Conservation (phyloP, 1,140 invertebrate genomes). For the Drosophila prosaltans region DNA sequence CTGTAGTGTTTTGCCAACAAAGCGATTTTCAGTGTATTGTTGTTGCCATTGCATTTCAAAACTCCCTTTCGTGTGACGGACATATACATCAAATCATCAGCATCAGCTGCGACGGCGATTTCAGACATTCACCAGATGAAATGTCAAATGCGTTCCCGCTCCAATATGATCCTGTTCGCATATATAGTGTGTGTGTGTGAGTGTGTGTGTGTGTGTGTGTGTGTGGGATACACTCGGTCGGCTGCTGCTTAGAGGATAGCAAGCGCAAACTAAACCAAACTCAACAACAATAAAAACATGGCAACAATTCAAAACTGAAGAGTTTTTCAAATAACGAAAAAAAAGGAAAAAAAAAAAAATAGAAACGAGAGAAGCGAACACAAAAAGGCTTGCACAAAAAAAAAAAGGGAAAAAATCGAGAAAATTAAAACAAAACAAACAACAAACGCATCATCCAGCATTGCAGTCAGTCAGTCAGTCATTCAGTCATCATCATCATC, state of each 20-base stretch:
- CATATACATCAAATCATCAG: slow-evolving; percentile 72
- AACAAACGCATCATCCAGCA: slow-evolving; percentile 64
- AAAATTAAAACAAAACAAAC: slow-evolving; percentile 83
- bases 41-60: slow-evolving; percentile 33
- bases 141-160: slow-evolving; percentile 62
- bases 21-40: slow-evolving; percentile 77
- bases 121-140: slow-evolving; percentile 71
- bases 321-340: slow-evolving; percentile 82
- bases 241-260: slow-evolving; percentile 59
- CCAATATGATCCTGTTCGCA: slow-evolving; percentile 33
- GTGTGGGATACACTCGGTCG: slow-evolving; percentile 23
- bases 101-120: slow-evolving; percentile 63
- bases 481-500: slow-evolving; percentile 24
- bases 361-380: slow-evolving; percentile 19
- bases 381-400: slow-evolving; percentile 47
- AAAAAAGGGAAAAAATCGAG: slow-evolving; percentile 58
- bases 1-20: slow-evolving; percentile 79
- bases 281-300: slow-evolving; percentile 82
- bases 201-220: background rate
- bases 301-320: slow-evolving; percentile 82
- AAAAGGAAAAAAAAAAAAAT: slow-evolving; percentile 49
- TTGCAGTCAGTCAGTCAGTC: slow-evolving; percentile 22
- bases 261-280: slow-evolving; percentile 79
- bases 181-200: slow-evolving; percentile 20
- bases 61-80: slow-evolving; percentile 46